These are phyloP conservation scores for Hydrophis major DNA, from an alignment of 2,797 vertebrate genomes.

Conservation along the genomic window DNA sequence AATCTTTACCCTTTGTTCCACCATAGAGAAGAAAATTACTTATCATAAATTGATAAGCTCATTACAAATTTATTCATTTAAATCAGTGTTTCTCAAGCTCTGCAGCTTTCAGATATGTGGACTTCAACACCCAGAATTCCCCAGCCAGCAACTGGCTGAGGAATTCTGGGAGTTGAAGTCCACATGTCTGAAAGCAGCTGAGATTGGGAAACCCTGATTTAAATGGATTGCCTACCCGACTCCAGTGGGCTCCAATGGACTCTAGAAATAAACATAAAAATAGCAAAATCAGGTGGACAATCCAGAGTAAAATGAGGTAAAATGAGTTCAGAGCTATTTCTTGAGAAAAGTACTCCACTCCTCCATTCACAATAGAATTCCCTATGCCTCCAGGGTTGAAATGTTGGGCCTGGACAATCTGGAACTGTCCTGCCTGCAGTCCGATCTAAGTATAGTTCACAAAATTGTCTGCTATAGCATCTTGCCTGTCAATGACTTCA, in stretches of 20 bases:
- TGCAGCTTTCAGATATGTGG: background rate
- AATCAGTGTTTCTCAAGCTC: background rate
- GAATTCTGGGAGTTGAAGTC: background rate
- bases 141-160: background rate
- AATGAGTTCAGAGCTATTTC: too few relatives aligned
- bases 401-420: too few relatives aligned
- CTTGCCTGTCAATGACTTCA: too few relatives aligned
- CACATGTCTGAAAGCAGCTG: background rate
- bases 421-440: too few relatives aligned
- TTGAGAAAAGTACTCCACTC: too few relatives aligned
- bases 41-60: background rate
- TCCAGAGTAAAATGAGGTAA: background rate
- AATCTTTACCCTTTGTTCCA: background rate
- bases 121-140: background rate
- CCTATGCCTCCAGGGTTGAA: too few relatives aligned
- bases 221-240: background rate
- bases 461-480: too few relatives aligned
- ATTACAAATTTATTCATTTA: background rate
- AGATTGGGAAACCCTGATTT: background rate
- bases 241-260: background rate
- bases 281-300: background rate
- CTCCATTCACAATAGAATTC: too few relatives aligned
- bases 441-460: too few relatives aligned
- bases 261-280: background rate
- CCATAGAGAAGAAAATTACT: background rate